Percentiles rank a stretch among this genome's conserved stretches.
These are phyloP conservation scores for Montifringilla adamsi DNA, from an alignment of 2,113 vertebrate genomes.

Conservation along the genomic window DNA sequence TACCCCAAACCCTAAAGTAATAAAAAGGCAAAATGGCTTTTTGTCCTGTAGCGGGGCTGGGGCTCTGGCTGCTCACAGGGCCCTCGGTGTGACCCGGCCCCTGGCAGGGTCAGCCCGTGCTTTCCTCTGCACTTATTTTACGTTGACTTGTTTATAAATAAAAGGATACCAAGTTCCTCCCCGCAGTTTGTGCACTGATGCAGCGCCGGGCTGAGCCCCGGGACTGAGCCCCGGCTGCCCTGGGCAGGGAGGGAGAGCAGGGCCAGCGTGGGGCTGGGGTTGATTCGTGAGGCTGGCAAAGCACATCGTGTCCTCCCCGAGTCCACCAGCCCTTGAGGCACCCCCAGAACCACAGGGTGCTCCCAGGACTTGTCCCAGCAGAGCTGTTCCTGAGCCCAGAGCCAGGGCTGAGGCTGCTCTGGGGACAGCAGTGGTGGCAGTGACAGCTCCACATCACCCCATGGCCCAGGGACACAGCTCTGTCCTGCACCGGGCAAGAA, in stretches of 20 bases:
- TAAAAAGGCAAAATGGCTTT: neutral
- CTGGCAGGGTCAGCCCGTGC: conserved; percentile 33
- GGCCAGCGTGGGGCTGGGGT: neutral
- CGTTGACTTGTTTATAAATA: conserved; percentile 75
- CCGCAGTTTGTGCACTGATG: neutral
- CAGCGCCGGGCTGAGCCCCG: rapidly evolving
- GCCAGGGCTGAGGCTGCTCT: neutral
- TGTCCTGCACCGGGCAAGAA: neutral
- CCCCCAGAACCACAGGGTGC: neutral
- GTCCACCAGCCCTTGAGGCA: neutral
- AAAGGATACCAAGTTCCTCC: neutral
- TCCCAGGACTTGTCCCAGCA: neutral
- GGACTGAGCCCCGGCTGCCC: neutral
- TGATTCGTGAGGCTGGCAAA: rapidly evolving
- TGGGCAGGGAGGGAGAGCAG: rapidly evolving
- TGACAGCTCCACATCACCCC: neutral
- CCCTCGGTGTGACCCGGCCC: neutral
- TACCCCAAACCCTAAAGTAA: neutral
- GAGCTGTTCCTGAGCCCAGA: neutral
- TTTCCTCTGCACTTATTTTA: conserved; percentile 72
- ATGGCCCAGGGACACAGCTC: neutral
- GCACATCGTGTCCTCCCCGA: rapidly evolving
- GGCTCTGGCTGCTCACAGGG: neutral
- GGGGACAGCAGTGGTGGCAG: neutral
- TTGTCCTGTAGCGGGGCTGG: neutral